Percentiles rank a stretch among this genome's conserved stretches.
Conservation (phyloP, 2,113 vertebrate species). For the Rousettus leschenaultii region DNA sequence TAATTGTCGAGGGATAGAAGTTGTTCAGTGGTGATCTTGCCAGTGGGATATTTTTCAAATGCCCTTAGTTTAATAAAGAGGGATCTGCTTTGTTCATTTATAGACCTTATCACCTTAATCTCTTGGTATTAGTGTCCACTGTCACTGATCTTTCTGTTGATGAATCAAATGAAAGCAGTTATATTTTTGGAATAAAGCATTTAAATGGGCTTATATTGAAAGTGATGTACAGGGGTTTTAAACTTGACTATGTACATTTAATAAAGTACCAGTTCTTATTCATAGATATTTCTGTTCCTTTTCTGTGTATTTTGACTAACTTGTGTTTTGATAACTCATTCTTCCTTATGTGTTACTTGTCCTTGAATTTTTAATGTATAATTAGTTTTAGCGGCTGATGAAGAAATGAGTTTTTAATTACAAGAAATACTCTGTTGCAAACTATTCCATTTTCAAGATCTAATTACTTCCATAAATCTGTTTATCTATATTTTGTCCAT, state of each 20-base stretch:
- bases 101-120: conserved; percentile 29
- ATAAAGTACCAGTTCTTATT: conserved; percentile 18
- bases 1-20: conserved; percentile 58
- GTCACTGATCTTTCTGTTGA: conserved; percentile 23
- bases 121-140: background rate
- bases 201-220: background rate
- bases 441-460: background rate
- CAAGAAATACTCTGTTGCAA: conserved; percentile 31
- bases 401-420: conserved; percentile 50
- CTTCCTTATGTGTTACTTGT: conserved; percentile 42
- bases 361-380: conserved; percentile 33
- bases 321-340: conserved; percentile 44
- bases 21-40: conserved; percentile 29
- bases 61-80: conserved; percentile 30
- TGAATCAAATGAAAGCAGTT: background rate
- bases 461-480: conserved; percentile 37
- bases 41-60: conserved; percentile 56
- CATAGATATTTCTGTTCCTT: background rate
- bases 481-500: conserved; percentile 6
- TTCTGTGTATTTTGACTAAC: conserved; percentile 48
- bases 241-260: background rate
- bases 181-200: background rate
- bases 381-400: conserved; percentile 49
- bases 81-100: conserved; percentile 33
- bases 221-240: background rate